These are phyloP conservation scores for Theretra japonica DNA, from an alignment of 2,888 invertebrate species.

Conservation along the genomic window DNA sequence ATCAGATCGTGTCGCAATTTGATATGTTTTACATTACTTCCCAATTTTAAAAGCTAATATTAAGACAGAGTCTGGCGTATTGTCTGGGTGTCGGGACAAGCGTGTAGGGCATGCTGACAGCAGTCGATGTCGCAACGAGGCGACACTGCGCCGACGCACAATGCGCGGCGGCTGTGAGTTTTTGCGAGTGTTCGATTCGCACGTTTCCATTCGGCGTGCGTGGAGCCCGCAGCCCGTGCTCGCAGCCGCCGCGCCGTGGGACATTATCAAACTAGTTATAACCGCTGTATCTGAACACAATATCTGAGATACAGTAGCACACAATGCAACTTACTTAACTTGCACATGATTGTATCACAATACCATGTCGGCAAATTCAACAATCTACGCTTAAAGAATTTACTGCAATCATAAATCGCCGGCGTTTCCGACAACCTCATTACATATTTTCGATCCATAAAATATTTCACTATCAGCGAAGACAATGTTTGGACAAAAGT, in stretches of 20 bases:
- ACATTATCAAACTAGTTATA: background rate
- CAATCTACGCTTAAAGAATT: too few relatives aligned
- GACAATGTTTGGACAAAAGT: background rate
- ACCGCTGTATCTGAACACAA: background rate
- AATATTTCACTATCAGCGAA: background rate
- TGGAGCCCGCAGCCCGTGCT: background rate
- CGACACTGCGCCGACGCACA: background rate
- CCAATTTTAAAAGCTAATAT: background rate
- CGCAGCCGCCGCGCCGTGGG: slow-evolving; percentile 17
- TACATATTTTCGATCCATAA: background rate
- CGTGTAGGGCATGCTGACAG: background rate
- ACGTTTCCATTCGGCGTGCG: slow-evolving; percentile 60
- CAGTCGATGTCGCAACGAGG: background rate
- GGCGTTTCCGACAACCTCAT: background rate
- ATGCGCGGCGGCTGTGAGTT: slow-evolving; percentile 50
- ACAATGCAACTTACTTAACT: background rate
- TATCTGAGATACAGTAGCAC: background rate
- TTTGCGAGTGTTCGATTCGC: slow-evolving; percentile 68
- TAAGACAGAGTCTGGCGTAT: background rate
- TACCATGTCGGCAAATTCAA: background rate
- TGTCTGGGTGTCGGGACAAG: too few relatives aligned
- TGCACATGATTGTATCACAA: too few relatives aligned
- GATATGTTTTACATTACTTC: slow-evolving; percentile 1
- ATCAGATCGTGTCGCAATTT: background rate
- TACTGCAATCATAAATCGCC: background rate